Evolutionary conservation across 1,140 invertebrate genomes (phyloP).

Genomic region (Trissolcus basalis): DNA sequence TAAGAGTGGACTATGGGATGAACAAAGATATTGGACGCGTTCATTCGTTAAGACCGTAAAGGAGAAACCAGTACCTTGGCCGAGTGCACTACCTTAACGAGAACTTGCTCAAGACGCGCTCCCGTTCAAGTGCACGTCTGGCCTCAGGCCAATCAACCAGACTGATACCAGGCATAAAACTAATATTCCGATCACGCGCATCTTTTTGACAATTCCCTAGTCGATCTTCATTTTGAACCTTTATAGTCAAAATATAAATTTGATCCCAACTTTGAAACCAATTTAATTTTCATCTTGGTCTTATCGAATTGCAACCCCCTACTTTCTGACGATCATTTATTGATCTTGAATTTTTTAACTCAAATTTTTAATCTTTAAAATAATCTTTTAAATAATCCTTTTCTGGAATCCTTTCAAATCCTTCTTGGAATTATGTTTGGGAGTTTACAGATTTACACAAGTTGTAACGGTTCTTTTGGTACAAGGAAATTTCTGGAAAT

Average conservation of each 20-base stretch:
- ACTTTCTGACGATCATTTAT: no score
- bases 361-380: no score
- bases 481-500: background rate
- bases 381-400: no score
- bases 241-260: no score
- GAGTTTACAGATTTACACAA: no score
- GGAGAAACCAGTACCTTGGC: conserved; percentile 67
- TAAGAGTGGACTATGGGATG: conserved; percentile 29
- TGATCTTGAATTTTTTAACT: no score
- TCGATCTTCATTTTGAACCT: background rate
- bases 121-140: conserved; percentile 28
- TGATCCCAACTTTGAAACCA: no score
- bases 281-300: no score
- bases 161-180: conserved; percentile 13
- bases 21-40: conserved; percentile 46
- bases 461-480: no score
- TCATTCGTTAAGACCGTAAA: conserved; percentile 66
- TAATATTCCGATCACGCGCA: conserved; percentile 32
- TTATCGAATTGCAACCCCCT: no score
- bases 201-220: conserved; percentile 11
- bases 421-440: no score
- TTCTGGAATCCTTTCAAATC: no score
- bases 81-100: conserved; percentile 45
- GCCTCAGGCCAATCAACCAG: conserved; percentile 44
- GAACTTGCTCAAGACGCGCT: conserved; percentile 21